Evolutionary conservation across 2,888 invertebrate genomes (phyloP).

Genomic region (Exephanes ischioxanthus): DNA sequence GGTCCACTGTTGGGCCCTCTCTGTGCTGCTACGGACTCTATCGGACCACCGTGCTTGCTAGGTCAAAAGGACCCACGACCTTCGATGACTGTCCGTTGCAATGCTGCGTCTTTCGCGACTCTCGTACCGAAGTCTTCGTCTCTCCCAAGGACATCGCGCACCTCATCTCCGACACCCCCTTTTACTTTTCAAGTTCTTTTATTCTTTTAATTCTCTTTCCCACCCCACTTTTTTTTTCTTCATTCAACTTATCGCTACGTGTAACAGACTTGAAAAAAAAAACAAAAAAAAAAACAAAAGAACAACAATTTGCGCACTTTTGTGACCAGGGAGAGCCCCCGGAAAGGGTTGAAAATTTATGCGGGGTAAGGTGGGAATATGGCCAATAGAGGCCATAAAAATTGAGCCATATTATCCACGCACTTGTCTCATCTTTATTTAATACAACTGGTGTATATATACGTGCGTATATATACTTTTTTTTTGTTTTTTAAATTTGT

Average conservation of each 20-base stretch:
- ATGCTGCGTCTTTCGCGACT: slow-evolving; percentile 37
- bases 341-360: slow-evolving; percentile 5
- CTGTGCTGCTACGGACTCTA: slow-evolving; percentile 20
- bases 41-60: slow-evolving; percentile 67
- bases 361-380: slow-evolving; percentile 13
- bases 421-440: slow-evolving; percentile 10
- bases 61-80: slow-evolving; percentile 67
- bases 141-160: slow-evolving; percentile 56
- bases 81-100: slow-evolving; percentile 59
- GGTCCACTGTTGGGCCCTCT: slow-evolving; percentile 24
- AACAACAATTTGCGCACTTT: background rate
- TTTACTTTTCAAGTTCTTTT: slow-evolving; percentile 12
- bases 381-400: slow-evolving; percentile 50
- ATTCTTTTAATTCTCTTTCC: slow-evolving; percentile 9
- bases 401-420: slow-evolving; percentile 42
- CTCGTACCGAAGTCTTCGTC: slow-evolving; percentile 44
- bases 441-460: background rate
- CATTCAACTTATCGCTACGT: background rate
- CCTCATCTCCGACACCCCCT: slow-evolving; percentile 47
- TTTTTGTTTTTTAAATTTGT: slow-evolving; percentile 12
- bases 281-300: background rate
- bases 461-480: slow-evolving; percentile 2
- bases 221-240: slow-evolving; percentile 8
- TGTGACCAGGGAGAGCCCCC: background rate
- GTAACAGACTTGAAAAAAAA: background rate